A percentile compares a stretch with the other conserved stretches of the same genome.
phyloP scores from a whole-genome alignment of 2,888 invertebrate species.

The Archaeoteleia sp. region DNA sequence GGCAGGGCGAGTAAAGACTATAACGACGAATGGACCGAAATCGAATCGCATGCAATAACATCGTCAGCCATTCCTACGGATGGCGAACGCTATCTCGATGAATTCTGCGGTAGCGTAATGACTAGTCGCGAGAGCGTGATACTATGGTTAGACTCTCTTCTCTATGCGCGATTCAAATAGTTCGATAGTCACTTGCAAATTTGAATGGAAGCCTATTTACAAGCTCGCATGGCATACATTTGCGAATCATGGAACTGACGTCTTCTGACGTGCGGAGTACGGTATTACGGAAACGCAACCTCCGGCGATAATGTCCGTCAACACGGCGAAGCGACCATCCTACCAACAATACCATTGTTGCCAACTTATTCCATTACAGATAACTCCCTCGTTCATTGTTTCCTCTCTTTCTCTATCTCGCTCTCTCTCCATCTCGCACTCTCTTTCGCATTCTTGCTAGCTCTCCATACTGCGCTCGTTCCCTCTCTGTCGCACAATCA shows the following conservation, averaged over 20 bases:
- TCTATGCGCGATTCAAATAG: conserved; percentile 60
- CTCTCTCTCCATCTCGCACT: conserved; percentile 53
- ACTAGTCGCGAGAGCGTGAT: conserved; percentile 45
- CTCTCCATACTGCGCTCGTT: conserved; percentile 10
- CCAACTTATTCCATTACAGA: conserved; percentile 76
- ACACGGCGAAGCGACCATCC: conserved; percentile 70
- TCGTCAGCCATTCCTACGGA: conserved; percentile 13
- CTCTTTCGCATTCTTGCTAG: conserved; percentile 28
- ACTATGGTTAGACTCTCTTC: conserved; percentile 52
- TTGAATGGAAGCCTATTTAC: conserved; percentile 62
- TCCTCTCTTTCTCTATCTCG: conserved; percentile 61
- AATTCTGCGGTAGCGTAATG: conserved; percentile 42
- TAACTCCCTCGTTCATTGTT: conserved; percentile 66
- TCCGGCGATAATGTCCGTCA: conserved; percentile 75
- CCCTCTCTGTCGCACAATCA: conserved; percentile 5
- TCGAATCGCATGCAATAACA: conserved; percentile 17
- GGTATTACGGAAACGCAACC: conserved; percentile 71
- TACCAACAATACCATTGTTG: conserved; percentile 74
- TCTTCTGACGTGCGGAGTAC: conserved; percentile 67
- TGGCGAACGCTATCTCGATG: conserved; percentile 42
- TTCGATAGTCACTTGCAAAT: conserved; percentile 65
- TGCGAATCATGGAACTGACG: conserved; percentile 66
- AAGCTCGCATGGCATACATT: conserved; percentile 70
- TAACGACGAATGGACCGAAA: conserved; percentile 17
- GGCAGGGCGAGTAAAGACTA: conserved; percentile 35